These are phyloP conservation scores for Rhynchonycteris naso DNA, from an alignment of 2,797 vertebrate genomes.

Conservation along the genomic window DNA sequence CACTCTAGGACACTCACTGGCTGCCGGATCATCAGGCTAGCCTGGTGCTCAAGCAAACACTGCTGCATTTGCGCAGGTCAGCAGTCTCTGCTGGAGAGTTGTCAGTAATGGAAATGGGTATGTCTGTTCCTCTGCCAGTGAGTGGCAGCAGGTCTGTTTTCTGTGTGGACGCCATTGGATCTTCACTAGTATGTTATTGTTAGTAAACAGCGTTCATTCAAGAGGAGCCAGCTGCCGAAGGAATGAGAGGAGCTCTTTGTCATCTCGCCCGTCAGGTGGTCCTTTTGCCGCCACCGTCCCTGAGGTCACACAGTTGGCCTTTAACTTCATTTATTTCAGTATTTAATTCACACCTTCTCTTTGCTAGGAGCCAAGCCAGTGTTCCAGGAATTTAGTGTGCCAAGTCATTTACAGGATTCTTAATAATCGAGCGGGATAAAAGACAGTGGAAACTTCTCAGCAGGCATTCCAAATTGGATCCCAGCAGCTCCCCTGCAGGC, in stretches of 20 bases:
- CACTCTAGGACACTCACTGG: neutral
- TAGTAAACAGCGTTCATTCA: neutral
- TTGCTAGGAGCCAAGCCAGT: neutral
- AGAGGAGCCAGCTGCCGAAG: neutral
- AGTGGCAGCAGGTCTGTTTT: neutral
- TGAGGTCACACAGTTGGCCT: neutral
- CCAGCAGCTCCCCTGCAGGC: slow-evolving; percentile 11
- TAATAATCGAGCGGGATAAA: slow-evolving; percentile 32
- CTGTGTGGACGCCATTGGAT: neutral
- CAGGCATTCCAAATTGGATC: slow-evolving; percentile 61
- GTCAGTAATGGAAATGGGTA: neutral
- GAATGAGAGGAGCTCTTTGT: neutral
- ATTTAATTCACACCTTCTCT: slow-evolving; percentile 33
- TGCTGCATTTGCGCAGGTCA: neutral
- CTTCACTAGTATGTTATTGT: neutral
- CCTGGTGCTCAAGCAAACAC: neutral
- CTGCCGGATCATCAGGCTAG: neutral
- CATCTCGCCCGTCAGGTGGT: neutral
- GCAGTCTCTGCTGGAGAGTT: neutral
- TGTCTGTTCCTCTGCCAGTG: neutral
- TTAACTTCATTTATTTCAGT: slow-evolving; percentile 11
- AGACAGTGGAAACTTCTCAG: slow-evolving; percentile 44
- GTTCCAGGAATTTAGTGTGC: slow-evolving; percentile 50
- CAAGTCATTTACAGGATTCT: slow-evolving; percentile 48
- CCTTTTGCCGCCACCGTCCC: neutral